phyloP scores from a whole-genome alignment of 2,113 vertebrate genomes.

The Lycaon pictus region DNA sequence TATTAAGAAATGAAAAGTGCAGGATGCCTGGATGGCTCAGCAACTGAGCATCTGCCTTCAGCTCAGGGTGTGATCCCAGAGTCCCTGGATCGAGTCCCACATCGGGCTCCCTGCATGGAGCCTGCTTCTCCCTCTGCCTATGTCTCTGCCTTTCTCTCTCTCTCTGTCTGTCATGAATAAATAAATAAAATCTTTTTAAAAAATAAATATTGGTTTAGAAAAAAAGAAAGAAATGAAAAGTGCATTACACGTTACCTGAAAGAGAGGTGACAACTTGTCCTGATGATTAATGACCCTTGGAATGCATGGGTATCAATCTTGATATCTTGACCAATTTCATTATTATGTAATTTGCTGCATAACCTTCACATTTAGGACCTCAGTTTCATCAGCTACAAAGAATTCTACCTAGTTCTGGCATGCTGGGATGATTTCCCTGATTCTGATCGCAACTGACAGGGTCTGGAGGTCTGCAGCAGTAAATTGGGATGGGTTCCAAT shows the following conservation, averaged over 20 bases:
- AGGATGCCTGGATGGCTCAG: no score
- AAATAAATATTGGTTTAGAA: no score
- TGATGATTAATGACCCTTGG: background rate
- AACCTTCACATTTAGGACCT: background rate
- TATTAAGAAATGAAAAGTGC: constrained; percentile 39
- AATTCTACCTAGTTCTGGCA: background rate
- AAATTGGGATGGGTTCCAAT: background rate
- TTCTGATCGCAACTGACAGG: background rate
- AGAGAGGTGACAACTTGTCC: background rate
- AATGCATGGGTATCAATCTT: background rate
- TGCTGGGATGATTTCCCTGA: background rate
- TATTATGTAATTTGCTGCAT: background rate
- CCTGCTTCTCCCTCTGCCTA: no score
- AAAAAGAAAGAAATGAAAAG: constrained; percentile 20
- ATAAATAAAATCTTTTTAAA: no score
- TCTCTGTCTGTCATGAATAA: no score
- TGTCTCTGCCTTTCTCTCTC: no score
- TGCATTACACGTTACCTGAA: background rate
- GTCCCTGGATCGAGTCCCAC: no score
- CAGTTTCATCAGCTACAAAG: background rate
- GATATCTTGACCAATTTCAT: background rate
- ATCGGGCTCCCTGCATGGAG: no score
- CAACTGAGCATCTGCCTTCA: no score
- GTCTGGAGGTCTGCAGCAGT: background rate
- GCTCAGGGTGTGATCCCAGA: no score